phyloP scores from a whole-genome alignment of 2,113 vertebrate species.

The Amphilophus citrinellus region DNA sequence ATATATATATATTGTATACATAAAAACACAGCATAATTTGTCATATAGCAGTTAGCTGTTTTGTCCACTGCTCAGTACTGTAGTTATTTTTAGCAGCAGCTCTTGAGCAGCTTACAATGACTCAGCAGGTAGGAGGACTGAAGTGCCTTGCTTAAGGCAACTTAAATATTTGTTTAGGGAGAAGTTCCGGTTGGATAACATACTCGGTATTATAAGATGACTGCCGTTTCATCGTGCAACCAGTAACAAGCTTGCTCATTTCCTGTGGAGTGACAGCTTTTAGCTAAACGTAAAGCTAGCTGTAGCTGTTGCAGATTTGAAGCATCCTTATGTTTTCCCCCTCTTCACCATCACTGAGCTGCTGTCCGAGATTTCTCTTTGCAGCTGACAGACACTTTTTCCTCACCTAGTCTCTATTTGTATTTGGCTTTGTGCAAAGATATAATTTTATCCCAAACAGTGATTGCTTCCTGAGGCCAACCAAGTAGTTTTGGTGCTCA shows the following conservation, averaged over 20 bases:
- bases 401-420: not conserved
- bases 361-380: not conserved
- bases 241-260: no score
- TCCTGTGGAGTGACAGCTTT: not conserved
- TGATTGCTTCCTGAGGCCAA: not conserved
- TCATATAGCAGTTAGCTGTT: not conserved
- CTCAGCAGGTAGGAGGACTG: constrained; percentile 1
- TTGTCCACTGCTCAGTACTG: not conserved
- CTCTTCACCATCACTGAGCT: not conserved
- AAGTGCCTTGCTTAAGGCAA: constrained; percentile 15
- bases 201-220: not conserved
- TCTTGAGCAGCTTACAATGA: not conserved
- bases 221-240: not conserved
- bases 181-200: not conserved
- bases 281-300: not conserved
- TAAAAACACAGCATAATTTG: not conserved
- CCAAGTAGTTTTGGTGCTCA: not conserved
- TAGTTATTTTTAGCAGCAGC: constrained; percentile 21
- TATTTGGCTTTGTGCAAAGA: not conserved
- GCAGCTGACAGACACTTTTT: not conserved
- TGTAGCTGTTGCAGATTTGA: not conserved
- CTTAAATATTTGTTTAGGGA: constrained; percentile 18
- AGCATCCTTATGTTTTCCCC: not conserved
- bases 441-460: not conserved
- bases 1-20: not conserved